Evolutionary conservation across 2,797 vertebrate species (phyloP), one percentile per base, ranked within the genome.

Genomic region (Xenops minutus): DNA sequence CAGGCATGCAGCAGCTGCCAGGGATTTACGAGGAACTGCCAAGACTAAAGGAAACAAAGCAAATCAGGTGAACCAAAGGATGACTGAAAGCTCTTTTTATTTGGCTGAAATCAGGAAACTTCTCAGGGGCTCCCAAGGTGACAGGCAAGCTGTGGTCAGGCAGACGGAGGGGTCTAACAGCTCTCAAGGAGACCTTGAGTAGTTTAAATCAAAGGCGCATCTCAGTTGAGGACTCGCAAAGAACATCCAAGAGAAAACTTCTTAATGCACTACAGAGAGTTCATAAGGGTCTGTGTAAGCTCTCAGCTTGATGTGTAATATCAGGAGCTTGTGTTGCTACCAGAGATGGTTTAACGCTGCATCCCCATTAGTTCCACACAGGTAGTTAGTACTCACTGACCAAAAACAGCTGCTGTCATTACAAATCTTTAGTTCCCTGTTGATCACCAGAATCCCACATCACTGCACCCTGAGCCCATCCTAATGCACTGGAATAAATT

Each of bases 11-110:
- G 74, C 55, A 73, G n/a, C 72, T 76, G n/a, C 10, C 16, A 29
- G 66, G 79, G 59, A 88, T 89, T 83, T 74, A 74, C 0, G 3
- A 92, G 29, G 55, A 82, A 85, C 51, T 81, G 79, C 41, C 68
- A 61, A 56, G 58, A 68, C 34, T 41, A 17, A 85, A 85, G 89
- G 48, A 88, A 76, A 14, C 48, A 39, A 61, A 95, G 72, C 14
- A 73, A 52, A 75, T 51, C 14, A n/a, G 37, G 77, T 77, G 37
- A 80, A 77, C 72, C 5, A 5, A 72, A 63, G 52, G 41, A n/a
- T 54, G 41, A 74, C 10, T 30, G 58, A 85, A 93, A 93, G 27
- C 34, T 75, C 49, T 72, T 67, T 54, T 18, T 32, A 37, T 75
- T 26, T 68, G 86, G 27, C 58, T 80, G 30, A 62, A 92, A 88